Percentiles rank a stretch among this genome's conserved stretches.
Evolutionary conservation across 1,140 invertebrate genomes (phyloP).

Genomic region (Paralvinella palmiformis): DNA sequence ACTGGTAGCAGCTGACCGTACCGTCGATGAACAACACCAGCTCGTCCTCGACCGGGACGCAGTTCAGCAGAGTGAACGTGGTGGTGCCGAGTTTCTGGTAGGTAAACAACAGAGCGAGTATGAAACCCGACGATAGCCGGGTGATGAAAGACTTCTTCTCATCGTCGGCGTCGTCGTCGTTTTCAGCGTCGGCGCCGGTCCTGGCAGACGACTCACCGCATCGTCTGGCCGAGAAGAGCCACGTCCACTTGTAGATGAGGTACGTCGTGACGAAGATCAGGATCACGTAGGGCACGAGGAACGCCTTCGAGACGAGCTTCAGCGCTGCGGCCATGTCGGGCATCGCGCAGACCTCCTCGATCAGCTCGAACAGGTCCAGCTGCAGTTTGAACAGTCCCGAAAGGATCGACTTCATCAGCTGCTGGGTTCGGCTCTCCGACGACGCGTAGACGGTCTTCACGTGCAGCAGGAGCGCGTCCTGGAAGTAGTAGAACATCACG

Average conservation of each 20-base stretch:
- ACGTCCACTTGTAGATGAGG: slow-evolving; percentile 12
- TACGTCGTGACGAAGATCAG: slow-evolving; percentile 9
- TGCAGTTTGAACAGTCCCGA: slow-evolving; percentile 9
- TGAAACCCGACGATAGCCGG: slow-evolving; percentile 10
- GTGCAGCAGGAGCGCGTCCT: slow-evolving; percentile 11
- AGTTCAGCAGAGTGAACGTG: slow-evolving; percentile 16
- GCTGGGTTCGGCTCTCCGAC: neutral
- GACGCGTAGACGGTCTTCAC: slow-evolving; percentile 1
- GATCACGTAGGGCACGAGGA: slow-evolving; percentile 16
- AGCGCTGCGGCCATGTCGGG: slow-evolving; percentile 1
- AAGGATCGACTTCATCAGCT: neutral
- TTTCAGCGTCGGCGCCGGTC: too few relatives aligned
- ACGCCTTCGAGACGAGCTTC: neutral
- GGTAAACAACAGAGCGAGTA: slow-evolving; percentile 15
- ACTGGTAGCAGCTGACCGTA: slow-evolving; percentile 12
- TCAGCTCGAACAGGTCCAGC: slow-evolving; percentile 8
- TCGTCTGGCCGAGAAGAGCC: neutral
- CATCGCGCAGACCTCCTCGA: slow-evolving; percentile 4
- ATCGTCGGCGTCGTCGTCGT: too few relatives aligned
- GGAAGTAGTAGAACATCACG: slow-evolving; percentile 18
- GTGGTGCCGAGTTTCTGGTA: slow-evolving; percentile 16
- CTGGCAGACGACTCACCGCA: neutral
- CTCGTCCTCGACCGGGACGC: slow-evolving; percentile 8
- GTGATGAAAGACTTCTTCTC: slow-evolving; percentile 3
- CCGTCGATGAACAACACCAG: slow-evolving; percentile 13